phyloP scores from a whole-genome alignment of 2,113 vertebrate species.

The Dolichallabes microphthalmus region DNA sequence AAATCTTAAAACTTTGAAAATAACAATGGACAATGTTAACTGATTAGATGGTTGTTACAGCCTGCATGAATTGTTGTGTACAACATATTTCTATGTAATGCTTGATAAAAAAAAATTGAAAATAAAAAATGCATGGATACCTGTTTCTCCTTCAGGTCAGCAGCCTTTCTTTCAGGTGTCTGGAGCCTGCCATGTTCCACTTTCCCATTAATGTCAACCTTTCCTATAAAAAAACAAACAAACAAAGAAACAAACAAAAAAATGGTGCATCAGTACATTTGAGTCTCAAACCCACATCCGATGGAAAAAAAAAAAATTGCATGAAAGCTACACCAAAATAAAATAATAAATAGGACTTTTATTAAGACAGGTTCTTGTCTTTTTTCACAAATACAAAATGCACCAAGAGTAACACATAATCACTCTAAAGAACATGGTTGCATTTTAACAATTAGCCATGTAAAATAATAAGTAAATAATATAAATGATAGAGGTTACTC shows the following conservation, averaged over 20 bases:
- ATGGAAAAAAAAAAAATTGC: neutral
- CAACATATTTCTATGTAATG: neutral
- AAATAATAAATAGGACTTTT: neutral
- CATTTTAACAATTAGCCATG: neutral
- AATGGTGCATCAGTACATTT: constrained; percentile 28
- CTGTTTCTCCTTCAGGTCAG: constrained; percentile 84
- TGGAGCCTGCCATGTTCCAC: constrained; percentile 86
- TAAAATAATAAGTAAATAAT: neutral
- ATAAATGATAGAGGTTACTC: neutral
- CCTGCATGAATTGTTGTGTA: neutral
- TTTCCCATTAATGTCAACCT: constrained; percentile 84
- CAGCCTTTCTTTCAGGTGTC: constrained; percentile 87
- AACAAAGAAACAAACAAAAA: neutral
- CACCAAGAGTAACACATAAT: neutral
- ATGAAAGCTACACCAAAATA: neutral
- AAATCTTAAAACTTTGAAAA: neutral
- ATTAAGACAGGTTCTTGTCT: neutral
- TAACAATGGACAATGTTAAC: neutral
- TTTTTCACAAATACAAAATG: neutral
- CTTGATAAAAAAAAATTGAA: neutral
- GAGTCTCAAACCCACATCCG: neutral
- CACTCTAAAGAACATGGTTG: neutral
- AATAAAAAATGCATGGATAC: constrained; percentile 37
- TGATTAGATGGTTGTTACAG: neutral
- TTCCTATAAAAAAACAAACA: constrained; percentile 72